A percentile compares a stretch with the other conserved stretches of the same genome.
Conservation (phyloP, 1,140 invertebrate species). For the Phocides pigmalion region DNA sequence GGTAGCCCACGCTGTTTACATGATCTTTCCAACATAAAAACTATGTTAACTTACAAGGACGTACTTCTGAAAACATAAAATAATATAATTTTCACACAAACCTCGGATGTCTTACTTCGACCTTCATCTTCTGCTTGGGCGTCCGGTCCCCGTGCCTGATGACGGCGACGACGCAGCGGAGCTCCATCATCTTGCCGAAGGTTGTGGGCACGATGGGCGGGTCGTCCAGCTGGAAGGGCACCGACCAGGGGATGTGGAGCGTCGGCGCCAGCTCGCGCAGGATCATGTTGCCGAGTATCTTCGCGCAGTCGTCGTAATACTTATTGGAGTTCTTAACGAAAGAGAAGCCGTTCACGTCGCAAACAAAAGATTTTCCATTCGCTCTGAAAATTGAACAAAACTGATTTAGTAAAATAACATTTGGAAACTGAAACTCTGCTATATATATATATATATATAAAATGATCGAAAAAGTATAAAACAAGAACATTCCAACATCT, state of each 20-base stretch:
- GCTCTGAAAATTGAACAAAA: slow-evolving; percentile 87
- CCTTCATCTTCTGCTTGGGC: slow-evolving; percentile 99
- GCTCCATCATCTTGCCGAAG: slow-evolving; percentile 99
- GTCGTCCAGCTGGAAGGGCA: slow-evolving; percentile 98
- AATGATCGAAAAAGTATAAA: no score
- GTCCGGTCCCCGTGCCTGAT: slow-evolving; percentile 99
- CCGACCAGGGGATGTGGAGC: slow-evolving; percentile 97
- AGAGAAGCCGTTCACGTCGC: slow-evolving; percentile 99
- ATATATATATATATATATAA: no score
- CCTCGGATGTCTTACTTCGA: slow-evolving; percentile 99
- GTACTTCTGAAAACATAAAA: no score
- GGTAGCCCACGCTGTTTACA: no score
- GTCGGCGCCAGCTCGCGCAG: slow-evolving; percentile 96
- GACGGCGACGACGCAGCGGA: slow-evolving; percentile 98
- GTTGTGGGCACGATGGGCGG: slow-evolving; percentile 99
- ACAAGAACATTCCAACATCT: no score
- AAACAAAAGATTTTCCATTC: slow-evolving; percentile 99
- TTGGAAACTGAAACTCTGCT: no score
- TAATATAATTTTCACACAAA: slow-evolving; percentile 79
- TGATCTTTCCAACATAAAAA: no score
- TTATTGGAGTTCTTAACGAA: slow-evolving; percentile 99
- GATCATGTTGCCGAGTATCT: slow-evolving; percentile 97
- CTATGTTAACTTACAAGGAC: no score
- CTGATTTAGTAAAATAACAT: no score
- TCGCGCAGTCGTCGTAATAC: slow-evolving; percentile 99